Evolutionary conservation across 2,113 vertebrate genomes (phyloP).

Genomic region (Cynopterus brachyotis): DNA sequence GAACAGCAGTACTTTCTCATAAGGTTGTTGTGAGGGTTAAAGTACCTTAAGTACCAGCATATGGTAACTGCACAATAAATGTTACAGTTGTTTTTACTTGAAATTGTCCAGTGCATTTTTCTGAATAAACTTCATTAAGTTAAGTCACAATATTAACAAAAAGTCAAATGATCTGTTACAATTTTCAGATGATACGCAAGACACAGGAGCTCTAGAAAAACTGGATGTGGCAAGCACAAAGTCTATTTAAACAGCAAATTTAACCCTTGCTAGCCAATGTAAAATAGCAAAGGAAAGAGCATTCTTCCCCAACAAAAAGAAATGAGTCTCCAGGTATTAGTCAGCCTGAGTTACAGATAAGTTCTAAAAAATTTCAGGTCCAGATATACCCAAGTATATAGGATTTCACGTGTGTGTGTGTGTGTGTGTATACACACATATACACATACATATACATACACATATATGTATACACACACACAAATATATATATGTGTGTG

Average conservation of each 20-base stretch:
- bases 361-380: neutral
- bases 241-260: neutral
- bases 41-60: neutral
- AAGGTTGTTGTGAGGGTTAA: neutral
- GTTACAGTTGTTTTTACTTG: neutral
- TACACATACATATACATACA: too few species aligned
- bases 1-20: neutral
- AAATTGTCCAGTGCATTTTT: neutral
- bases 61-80: neutral
- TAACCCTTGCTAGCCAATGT: neutral
- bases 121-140: neutral
- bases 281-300: neutral
- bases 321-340: neutral
- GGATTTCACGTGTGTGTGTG: neutral
- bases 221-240: neutral
- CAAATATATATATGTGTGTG: too few species aligned
- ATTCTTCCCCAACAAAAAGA: neutral
- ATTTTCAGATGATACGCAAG: neutral
- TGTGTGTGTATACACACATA: too few species aligned
- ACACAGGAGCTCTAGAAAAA: neutral
- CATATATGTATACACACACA: too few species aligned
- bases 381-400: neutral
- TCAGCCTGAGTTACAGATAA: neutral
- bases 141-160: neutral
- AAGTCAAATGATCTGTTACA: neutral